These are phyloP conservation scores for Clytia hemisphaerica DNA, from an alignment of 30 jellyfish, hydroid and myxozoan species.

Conservation along the genomic window DNA sequence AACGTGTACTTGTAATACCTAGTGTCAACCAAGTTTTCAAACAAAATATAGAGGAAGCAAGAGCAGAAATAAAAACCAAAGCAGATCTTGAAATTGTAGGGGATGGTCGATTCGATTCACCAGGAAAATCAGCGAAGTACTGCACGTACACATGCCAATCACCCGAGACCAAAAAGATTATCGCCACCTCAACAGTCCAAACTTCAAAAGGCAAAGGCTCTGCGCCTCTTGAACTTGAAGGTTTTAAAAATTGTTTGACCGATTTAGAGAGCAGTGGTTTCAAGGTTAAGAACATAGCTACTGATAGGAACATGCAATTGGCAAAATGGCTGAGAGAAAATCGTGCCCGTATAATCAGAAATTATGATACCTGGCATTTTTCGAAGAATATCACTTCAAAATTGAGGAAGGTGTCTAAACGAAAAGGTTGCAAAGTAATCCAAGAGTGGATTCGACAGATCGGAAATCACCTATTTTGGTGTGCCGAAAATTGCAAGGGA, in stretches of 20 bases:
- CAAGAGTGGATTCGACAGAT: background rate
- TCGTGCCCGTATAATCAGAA: background rate
- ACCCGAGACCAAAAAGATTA: background rate
- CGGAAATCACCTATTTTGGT: conserved; percentile 9
- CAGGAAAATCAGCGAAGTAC: conserved; percentile 10
- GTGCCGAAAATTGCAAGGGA: background rate
- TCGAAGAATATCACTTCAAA: background rate
- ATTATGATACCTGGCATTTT: conserved; percentile 16
- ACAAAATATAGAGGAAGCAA: background rate
- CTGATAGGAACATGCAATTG: conserved; percentile 10
- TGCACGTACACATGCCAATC: conserved; percentile 6
- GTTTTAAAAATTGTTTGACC: background rate
- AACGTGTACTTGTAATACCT: background rate
- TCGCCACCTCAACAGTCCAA: conserved; percentile 1
- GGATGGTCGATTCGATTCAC: conserved; percentile 12
- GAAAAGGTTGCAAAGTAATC: background rate
- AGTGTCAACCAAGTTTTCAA: background rate
- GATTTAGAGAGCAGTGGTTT: background rate
- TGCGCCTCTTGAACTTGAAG: conserved; percentile 6
- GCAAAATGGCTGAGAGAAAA: conserved; percentile 15
- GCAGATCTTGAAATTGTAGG: background rate
- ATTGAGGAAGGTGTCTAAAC: background rate
- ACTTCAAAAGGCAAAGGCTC: background rate
- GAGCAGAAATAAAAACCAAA: background rate
- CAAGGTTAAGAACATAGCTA: background rate